Base-by-base conservation (phyloP, 2,113 vertebrate species). In the Anarhynchus alexandrinus region DNA sequence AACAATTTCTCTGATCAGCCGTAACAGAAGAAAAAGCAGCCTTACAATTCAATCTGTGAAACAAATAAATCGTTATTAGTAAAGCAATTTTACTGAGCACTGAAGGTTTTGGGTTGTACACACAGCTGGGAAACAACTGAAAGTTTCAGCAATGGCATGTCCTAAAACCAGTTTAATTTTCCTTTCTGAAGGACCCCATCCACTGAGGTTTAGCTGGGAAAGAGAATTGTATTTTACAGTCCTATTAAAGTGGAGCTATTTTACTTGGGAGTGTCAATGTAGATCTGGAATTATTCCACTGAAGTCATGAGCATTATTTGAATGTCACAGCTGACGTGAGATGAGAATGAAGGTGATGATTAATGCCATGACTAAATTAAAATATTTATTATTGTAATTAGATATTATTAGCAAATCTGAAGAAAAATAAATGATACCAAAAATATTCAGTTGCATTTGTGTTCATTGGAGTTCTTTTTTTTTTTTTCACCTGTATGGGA, bases 321-420 rank as follows among this genome's bases (percentile, higher is more conserved):
- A 96, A 96, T 97, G 96, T 96, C 96, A 96, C 79, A 65, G 43
- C 84, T 91, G 84, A 96, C 52, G n/a, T 51, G 93, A 95, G 84
- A 95, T 59, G 81, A 90, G 89, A 94, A 86, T 83, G 82, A 94
- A 95, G 91, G 91, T 86, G 84, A 90, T 97, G 93, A 97, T 96
- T 97, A 95, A 96, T 93, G 90, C 90, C 96, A 97, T 1, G 32
- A 89, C 81, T 91, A 89, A 93, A 95, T 94, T 97, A 95, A 97
- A 97, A 95, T 93, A 96, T 97, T 97, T 95, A 93, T 94, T 90
- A 77, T 93, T 97, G 65, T 66, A 83, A 95, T 90, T 86, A 70
- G 78, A 42, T 95, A 77, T 85, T 94, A 95, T 95, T 95, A 95
- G 70, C 84, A 85, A 94, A 94, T 72, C 89, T 77, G 84, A 91